phyloP scores from a whole-genome alignment of 1,140 invertebrate genomes.

The Drosophila nebulosa region DNA sequence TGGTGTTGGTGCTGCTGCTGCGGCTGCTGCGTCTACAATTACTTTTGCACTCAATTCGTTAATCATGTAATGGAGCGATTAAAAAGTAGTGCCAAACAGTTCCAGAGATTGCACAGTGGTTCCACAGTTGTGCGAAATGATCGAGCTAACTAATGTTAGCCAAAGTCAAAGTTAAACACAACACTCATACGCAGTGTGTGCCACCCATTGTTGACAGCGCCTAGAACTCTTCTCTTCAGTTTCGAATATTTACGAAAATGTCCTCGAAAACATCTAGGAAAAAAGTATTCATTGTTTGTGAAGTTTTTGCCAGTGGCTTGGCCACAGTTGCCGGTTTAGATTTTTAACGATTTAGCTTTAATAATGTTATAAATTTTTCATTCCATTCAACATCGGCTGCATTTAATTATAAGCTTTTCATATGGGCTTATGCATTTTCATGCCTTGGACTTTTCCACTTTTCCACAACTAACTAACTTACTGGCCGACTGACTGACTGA shows the following conservation, averaged over 20 bases:
- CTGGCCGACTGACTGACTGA: not conserved
- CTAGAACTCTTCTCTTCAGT: too few species aligned
- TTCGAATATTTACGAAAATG: too few species aligned
- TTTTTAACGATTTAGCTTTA: not conserved
- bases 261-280: too few species aligned
- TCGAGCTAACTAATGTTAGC: too few species aligned
- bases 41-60: constrained; percentile 71
- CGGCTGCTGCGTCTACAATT: constrained; percentile 63
- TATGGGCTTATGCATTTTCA: not conserved
- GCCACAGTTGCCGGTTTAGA: not conserved
- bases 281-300: too few species aligned
- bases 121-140: not conserved
- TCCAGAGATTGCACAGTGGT: not conserved
- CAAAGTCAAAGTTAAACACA: too few species aligned
- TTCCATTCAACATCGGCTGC: not conserved
- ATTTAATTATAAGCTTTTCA: not conserved
- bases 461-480: not conserved
- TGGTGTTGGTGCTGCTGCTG: constrained; percentile 24
- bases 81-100: constrained; percentile 13
- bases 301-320: too few species aligned
- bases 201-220: too few species aligned
- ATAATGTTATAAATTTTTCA: not conserved
- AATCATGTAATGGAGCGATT: not conserved
- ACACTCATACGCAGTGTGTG: too few species aligned
- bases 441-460: not conserved